Conservation (phyloP, 2,113 vertebrate species). For the Urocitellus parryii region DNA sequence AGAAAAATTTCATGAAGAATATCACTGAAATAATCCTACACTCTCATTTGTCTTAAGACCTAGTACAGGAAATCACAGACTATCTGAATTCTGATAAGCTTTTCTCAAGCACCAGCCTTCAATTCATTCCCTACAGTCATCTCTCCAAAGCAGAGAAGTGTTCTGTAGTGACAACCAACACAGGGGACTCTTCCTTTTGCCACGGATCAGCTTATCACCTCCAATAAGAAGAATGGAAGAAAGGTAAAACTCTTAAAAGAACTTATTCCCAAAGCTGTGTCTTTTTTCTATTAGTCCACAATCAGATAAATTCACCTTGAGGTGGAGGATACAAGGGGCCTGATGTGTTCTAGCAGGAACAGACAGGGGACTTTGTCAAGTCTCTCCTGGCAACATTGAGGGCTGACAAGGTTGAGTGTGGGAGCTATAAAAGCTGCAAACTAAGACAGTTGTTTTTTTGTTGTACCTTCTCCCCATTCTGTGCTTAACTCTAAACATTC, state of each 20-base stretch:
- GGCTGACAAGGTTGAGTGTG: background rate
- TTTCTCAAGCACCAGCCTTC: background rate
- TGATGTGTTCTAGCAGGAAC: background rate
- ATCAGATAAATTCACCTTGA: background rate
- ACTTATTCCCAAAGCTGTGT: background rate
- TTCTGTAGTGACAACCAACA: background rate
- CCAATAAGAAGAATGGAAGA: background rate
- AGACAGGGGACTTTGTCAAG: too few relatives aligned
- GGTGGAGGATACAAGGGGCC: background rate
- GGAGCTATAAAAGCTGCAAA: background rate
- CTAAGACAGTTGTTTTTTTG: background rate
- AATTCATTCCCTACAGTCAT: background rate
- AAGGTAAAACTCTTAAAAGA: background rate
- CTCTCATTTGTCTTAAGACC: too few relatives aligned
- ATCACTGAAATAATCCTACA: too few relatives aligned
- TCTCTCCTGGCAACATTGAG: background rate
- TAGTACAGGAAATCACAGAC: background rate
- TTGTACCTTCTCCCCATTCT: background rate
- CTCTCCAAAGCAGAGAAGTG: background rate
- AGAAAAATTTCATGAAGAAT: too few relatives aligned
- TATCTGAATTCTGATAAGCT: background rate
- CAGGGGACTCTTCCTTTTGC: too few relatives aligned
- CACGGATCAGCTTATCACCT: background rate
- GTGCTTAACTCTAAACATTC: background rate
- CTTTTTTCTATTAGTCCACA: background rate